Evolutionary conservation across 2,113 vertebrate species (phyloP).

Genomic region (Mormyrus lacerda): DNA sequence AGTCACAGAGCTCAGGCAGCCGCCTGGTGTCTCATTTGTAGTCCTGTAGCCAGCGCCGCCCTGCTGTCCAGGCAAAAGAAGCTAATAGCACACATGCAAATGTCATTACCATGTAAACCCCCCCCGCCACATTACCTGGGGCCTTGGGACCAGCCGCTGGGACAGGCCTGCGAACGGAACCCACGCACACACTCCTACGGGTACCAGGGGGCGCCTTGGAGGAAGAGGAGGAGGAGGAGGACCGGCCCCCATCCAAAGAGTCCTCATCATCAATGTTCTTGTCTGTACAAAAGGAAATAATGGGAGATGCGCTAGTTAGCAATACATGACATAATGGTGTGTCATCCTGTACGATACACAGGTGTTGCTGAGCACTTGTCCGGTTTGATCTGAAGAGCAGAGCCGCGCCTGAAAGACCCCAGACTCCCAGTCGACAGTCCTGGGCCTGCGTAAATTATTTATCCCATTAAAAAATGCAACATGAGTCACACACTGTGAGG

Average conservation of each 20-base stretch:
- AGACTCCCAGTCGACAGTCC: background rate
- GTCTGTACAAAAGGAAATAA: constrained; percentile 57
- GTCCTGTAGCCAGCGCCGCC: background rate
- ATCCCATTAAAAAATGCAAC: background rate
- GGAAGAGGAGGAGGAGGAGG: constrained; percentile 85
- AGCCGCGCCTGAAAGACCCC: background rate
- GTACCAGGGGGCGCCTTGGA: constrained; percentile 77
- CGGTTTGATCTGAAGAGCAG: background rate
- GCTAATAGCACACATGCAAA: background rate
- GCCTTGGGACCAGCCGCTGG: constrained; percentile 67
- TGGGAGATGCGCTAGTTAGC: background rate
- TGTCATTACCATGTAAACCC: background rate
- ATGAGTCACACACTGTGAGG: background rate
- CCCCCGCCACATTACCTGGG: constrained; percentile 55
- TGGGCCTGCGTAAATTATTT: background rate
- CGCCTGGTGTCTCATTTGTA: background rate
- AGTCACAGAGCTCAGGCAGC: background rate
- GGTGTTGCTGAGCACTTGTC: background rate
- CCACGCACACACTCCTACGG: constrained; percentile 66
- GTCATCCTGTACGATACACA: background rate
- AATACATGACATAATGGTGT: background rate
- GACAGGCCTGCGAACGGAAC: constrained; percentile 71
- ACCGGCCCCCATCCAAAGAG: constrained; percentile 90
- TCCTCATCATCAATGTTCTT: constrained; percentile 99
- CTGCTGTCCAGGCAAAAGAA: background rate